Conservation (phyloP, 2,113 vertebrate genomes). For the Australoheros scitulus region DNA sequence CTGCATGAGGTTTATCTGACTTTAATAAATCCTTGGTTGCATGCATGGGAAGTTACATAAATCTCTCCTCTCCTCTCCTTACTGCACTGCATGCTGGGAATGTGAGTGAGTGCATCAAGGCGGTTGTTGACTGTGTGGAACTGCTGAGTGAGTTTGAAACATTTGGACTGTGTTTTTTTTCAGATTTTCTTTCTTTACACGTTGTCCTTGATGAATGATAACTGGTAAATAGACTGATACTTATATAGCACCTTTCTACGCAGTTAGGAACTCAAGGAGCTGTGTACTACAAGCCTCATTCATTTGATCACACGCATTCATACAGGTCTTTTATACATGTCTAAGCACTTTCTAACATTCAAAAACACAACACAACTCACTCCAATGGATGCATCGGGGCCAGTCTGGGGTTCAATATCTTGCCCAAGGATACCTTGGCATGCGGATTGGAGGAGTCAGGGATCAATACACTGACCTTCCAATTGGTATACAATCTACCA, state of each 20-base stretch:
- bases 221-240: background rate
- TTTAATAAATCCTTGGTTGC: constrained; percentile 21
- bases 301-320: background rate
- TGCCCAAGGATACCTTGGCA: too few species aligned
- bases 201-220: background rate
- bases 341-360: too few species aligned
- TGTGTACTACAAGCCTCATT: background rate
- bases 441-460: too few species aligned
- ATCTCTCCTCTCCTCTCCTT: constrained; percentile 7
- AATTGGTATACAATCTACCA: too few species aligned
- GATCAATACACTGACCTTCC: too few species aligned
- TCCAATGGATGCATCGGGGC: too few species aligned
- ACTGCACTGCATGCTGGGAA: background rate
- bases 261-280: background rate
- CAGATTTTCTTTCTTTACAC: background rate
- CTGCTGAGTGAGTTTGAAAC: background rate
- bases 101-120: background rate
- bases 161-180: background rate
- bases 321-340: too few species aligned
- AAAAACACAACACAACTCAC: too few species aligned
- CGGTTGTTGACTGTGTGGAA: background rate
- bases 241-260: background rate
- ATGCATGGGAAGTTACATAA: constrained; percentile 29
- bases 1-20: background rate
- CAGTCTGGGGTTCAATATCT: too few species aligned